These are phyloP conservation scores for Polylopha cassiicola DNA, from an alignment of 2,888 invertebrate species.

Conservation along the genomic window DNA sequence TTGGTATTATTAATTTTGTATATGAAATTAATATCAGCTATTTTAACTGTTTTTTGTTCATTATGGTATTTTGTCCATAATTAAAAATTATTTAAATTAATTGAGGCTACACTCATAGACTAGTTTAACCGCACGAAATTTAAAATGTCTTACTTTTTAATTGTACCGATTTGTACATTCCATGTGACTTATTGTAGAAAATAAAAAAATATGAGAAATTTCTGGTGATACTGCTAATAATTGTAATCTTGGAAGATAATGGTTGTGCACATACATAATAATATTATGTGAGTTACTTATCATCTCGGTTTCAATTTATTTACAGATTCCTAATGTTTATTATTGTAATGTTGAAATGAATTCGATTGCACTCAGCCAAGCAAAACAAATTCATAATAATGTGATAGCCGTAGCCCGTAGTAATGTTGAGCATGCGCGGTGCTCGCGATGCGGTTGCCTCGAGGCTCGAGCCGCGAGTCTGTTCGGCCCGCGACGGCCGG, in stretches of 20 bases:
- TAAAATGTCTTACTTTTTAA: slow-evolving; percentile 3
- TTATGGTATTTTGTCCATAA: too few species aligned
- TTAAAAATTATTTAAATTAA: too few species aligned
- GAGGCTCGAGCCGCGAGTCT: slow-evolving; percentile 8
- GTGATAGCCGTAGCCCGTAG: slow-evolving; percentile 8
- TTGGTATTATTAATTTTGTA: too few species aligned
- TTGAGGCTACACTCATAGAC: too few species aligned
- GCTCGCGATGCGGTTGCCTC: slow-evolving; percentile 13
- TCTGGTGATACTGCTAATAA: slow-evolving; percentile 1
- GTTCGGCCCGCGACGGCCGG: neutral
- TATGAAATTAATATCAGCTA: too few species aligned
- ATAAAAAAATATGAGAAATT: slow-evolving; percentile 14
- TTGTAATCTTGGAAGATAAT: neutral
- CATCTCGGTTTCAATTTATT: neutral
- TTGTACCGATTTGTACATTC: slow-evolving; percentile 1
- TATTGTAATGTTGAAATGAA: too few species aligned
- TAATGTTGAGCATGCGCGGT: slow-evolving; percentile 36
- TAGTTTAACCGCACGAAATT: slow-evolving; percentile 19
- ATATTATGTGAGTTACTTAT: slow-evolving; percentile 9
- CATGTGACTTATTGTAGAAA: neutral
- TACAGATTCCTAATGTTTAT: too few species aligned
- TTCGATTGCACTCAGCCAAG: neutral
- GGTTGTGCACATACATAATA: too few species aligned
- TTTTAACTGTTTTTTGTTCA: too few species aligned
- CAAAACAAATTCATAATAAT: slow-evolving; percentile 11